phyloP scores from a whole-genome alignment of 2,888 invertebrate genomes.

The Trichacis sp. region DNA sequence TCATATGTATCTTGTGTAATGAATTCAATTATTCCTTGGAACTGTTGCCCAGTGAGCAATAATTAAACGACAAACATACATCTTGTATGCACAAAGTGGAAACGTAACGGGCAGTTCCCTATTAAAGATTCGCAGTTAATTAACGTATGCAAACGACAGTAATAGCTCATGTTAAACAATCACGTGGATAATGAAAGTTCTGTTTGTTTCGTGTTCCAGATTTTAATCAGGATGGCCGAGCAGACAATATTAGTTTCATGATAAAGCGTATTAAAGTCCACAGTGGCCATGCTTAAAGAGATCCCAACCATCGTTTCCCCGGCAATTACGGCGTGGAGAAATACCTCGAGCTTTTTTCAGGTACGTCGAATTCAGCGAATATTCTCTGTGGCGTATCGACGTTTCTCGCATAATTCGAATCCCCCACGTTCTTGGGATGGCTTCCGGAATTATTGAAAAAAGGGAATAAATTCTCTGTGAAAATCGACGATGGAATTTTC shows the following conservation, averaged over 20 bases:
- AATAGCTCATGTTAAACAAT: not conserved
- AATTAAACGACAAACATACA: no score
- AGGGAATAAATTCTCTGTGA: slow-evolving; percentile 2
- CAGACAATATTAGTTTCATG: slow-evolving; percentile 95
- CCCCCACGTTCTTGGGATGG: slow-evolving; percentile 40
- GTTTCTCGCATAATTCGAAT: slow-evolving; percentile 43
- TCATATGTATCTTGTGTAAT: no score
- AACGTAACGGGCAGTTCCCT: not conserved
- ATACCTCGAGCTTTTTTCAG: slow-evolving; percentile 96
- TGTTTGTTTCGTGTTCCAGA: slow-evolving; percentile 48
- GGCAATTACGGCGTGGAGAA: slow-evolving; percentile 98
- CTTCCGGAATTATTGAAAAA: slow-evolving; percentile 31
- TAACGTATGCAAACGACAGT: slow-evolving; percentile 16
- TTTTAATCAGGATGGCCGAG: slow-evolving; percentile 91
- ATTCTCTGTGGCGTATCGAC: slow-evolving; percentile 15
- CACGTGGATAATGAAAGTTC: slow-evolving; percentile 22
- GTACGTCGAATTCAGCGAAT: slow-evolving; percentile 70
- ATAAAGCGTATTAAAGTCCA: slow-evolving; percentile 96
- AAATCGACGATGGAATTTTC: slow-evolving; percentile 28
- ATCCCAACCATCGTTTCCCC: slow-evolving; percentile 89
- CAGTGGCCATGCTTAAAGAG: slow-evolving; percentile 85
- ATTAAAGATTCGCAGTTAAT: slow-evolving; percentile 18
- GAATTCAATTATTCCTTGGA: no score
- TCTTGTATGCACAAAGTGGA: not conserved
- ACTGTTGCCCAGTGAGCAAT: no score